A percentile compares a stretch with the other conserved stretches of the same genome.
Evolutionary conservation across 23 tunicate genomes (phyloP).

Genomic region (Oikopleura vanhoeffeni): DNA sequence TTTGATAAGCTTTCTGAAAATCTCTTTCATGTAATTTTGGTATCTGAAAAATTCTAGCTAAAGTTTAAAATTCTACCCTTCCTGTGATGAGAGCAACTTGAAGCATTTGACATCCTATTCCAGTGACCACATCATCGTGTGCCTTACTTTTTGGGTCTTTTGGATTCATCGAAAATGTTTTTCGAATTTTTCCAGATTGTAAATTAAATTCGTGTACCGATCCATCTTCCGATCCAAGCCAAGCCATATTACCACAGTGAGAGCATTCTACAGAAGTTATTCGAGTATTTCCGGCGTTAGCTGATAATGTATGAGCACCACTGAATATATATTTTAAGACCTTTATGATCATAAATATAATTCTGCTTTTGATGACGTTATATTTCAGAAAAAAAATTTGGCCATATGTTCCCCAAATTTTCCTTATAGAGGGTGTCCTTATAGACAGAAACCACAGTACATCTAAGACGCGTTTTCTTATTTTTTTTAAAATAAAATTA

Average conservation of each 20-base stretch:
- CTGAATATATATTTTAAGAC: neutral
- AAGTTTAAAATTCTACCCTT: neutral
- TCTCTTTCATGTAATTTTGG: too few relatives aligned
- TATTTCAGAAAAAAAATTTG: too few relatives aligned
- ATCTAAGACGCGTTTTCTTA: too few relatives aligned
- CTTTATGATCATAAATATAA: neutral
- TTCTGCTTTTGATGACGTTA: neutral
- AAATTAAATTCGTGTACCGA: neutral
- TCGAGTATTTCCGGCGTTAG: neutral
- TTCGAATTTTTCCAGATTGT: neutral
- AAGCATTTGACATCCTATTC: slow-evolving; percentile 2
- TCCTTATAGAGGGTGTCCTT: too few relatives aligned
- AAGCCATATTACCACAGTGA: slow-evolving; percentile 4
- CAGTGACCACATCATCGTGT: neutral
- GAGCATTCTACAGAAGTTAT: slow-evolving; percentile 3
- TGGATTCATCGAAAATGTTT: neutral
- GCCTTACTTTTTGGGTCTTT: neutral
- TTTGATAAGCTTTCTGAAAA: too few relatives aligned
- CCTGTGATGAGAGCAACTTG: neutral
- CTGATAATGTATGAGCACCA: neutral
- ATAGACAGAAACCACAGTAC: too few relatives aligned
- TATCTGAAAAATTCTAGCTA: too few relatives aligned
- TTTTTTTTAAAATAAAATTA: too few relatives aligned
- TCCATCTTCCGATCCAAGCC: neutral
- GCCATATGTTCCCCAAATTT: too few relatives aligned